Percentiles rank a stretch among this genome's conserved stretches.
Evolutionary conservation across 1,140 invertebrate genomes (phyloP).

Genomic region (Drosophila bocki): DNA sequence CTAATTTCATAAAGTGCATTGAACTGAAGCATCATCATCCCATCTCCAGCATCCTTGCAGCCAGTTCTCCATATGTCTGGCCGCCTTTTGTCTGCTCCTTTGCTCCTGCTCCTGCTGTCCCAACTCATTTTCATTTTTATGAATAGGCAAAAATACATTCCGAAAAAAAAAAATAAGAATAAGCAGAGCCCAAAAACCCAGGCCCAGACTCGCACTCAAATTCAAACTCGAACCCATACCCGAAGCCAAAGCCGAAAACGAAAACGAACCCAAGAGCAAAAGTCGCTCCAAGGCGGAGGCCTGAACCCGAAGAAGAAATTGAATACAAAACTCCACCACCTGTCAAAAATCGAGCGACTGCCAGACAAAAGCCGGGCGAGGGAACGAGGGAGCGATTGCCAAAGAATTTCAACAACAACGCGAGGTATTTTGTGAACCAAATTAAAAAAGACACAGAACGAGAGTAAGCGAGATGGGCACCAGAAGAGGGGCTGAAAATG

Average conservation of each 20-base stretch:
- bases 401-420: slow-evolving; percentile 82
- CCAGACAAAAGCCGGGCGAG: slow-evolving; percentile 41
- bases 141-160: slow-evolving; percentile 79
- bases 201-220: slow-evolving; percentile 33
- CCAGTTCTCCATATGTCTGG: slow-evolving; percentile 48
- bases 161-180: slow-evolving; percentile 30
- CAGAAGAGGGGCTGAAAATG: slow-evolving; percentile 42
- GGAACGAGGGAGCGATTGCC: slow-evolving; percentile 54
- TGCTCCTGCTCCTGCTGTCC: slow-evolving; percentile 55
- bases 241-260: slow-evolving; percentile 12
- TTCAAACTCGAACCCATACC: slow-evolving; percentile 33
- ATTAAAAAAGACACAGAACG: slow-evolving; percentile 76
- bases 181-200: slow-evolving; percentile 33
- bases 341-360: slow-evolving; percentile 81
- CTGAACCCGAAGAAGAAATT: slow-evolving; percentile 67
- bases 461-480: slow-evolving; percentile 20
- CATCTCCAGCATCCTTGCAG: slow-evolving; percentile 64
- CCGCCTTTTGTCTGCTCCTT: slow-evolving; percentile 67
- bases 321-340: slow-evolving; percentile 83
- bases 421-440: slow-evolving; percentile 83
- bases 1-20: slow-evolving; percentile 75
- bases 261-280: slow-evolving; percentile 68
- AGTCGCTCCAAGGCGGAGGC: slow-evolving; percentile 65
- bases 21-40: slow-evolving; percentile 48
- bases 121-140: slow-evolving; percentile 81